These are phyloP conservation scores for Rhinogobius similis DNA, from an alignment of 2,113 vertebrate genomes.

Conservation along the genomic window DNA sequence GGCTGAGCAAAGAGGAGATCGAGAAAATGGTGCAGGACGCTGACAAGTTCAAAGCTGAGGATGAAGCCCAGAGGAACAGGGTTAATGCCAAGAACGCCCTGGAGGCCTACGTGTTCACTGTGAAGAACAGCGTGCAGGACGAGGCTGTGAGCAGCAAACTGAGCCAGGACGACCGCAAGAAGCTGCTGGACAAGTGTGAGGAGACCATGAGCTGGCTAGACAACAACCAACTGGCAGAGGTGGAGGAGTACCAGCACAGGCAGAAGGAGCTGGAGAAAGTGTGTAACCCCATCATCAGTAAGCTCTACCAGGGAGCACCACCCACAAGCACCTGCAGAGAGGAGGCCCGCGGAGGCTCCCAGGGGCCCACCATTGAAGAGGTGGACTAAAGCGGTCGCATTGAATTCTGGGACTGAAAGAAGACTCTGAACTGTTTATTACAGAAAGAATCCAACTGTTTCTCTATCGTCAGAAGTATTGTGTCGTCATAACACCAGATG, in stretches of 20 bases:
- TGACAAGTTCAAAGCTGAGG: not conserved
- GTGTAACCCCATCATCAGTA: constrained; percentile 7
- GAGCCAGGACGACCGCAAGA: not conserved
- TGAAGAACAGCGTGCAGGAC: constrained; percentile 4
- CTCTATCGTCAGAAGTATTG: not conserved
- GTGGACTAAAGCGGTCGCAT: not conserved
- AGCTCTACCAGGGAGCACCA: constrained; percentile 1
- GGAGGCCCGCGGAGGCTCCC: constrained; percentile 3
- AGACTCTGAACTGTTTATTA: not conserved
- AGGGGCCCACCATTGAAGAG: constrained; percentile 1
- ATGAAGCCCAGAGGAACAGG: constrained; percentile 7
- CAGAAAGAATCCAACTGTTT: not conserved
- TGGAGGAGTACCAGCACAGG: constrained; percentile 4
- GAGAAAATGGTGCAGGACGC: constrained; percentile 7
- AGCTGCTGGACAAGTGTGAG: constrained; percentile 6
- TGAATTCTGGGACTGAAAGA: not conserved
- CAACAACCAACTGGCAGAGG: constrained; percentile 2
- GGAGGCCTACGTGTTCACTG: constrained; percentile 5
- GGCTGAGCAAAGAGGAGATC: constrained; percentile 5
- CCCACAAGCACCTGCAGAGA: constrained; percentile 3
- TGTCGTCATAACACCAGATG: not conserved
- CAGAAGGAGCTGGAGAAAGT: constrained; percentile 6
- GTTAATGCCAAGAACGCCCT: not conserved
- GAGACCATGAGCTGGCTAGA: constrained; percentile 6
- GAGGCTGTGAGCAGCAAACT: constrained; percentile 3